phyloP scores from a whole-genome alignment of 1,140 invertebrate species.

The Xylocopa sonorina region DNA sequence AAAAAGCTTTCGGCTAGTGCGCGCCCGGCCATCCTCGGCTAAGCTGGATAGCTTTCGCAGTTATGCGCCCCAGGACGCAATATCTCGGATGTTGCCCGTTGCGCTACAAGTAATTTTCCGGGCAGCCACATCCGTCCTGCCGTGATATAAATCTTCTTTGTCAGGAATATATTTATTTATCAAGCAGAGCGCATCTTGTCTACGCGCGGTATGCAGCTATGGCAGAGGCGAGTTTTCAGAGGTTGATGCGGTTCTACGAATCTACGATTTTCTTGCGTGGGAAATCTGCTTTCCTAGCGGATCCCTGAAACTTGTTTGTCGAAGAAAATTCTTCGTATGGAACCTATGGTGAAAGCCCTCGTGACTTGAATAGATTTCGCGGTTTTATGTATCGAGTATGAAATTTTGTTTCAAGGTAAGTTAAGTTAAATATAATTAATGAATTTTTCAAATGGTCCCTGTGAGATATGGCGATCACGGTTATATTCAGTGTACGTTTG shows the following conservation, averaged over 20 bases:
- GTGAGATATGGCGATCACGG: too few species aligned
- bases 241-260: not conserved
- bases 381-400: too few species aligned
- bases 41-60: slow-evolving; percentile 40
- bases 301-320: not conserved
- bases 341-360: not conserved
- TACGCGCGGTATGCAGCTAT: not conserved
- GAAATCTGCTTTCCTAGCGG: not conserved
- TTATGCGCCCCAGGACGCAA: slow-evolving; percentile 6
- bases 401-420: too few species aligned
- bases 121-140: not conserved
- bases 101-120: slow-evolving; percentile 4
- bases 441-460: too few species aligned
- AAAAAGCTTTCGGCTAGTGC: slow-evolving; percentile 60
- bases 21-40: slow-evolving; percentile 26
- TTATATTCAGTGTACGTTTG: too few species aligned
- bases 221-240: not conserved
- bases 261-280: not conserved
- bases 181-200: not conserved
- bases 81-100: slow-evolving; percentile 20
- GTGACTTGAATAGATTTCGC: too few species aligned
- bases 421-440: too few species aligned
- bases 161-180: slow-evolving; percentile 12
- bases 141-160: slow-evolving; percentile 5
- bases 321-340: not conserved